A percentile compares a stretch with the other conserved stretches of the same genome.
Evolutionary conservation across 1,140 invertebrate genomes (phyloP).

Genomic region (Bombus picipes): DNA sequence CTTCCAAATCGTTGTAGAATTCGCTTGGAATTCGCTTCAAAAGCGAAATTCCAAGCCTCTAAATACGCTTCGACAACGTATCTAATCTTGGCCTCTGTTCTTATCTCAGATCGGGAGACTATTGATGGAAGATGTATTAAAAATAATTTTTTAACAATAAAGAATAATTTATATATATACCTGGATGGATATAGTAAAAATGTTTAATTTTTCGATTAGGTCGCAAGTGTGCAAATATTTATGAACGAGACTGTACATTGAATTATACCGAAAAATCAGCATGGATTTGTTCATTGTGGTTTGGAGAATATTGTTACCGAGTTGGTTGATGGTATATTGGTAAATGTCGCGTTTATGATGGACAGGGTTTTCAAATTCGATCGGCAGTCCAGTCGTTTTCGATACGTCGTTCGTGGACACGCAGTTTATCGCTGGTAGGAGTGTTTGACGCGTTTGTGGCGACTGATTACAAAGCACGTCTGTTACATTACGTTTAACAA

Average conservation of each 20-base stretch:
- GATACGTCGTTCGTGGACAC: not conserved
- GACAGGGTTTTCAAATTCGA: not conserved
- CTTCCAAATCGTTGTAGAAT: no score
- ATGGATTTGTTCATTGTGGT: not conserved
- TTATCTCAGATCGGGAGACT: no score
- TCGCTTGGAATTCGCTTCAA: no score
- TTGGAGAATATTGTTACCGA: not conserved
- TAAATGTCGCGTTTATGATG: constrained; percentile 3
- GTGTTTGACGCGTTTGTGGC: not conserved
- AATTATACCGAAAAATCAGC: constrained; percentile 38
- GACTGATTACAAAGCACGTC: not conserved
- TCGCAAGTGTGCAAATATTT: not conserved
- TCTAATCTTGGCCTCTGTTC: no score
- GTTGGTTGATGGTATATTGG: not conserved
- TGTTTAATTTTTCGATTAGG: not conserved
- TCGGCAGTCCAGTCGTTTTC: not conserved
- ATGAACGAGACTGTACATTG: not conserved
- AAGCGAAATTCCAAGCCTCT: no score
- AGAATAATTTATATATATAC: no score
- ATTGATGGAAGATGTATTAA: no score
- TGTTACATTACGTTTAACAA: not conserved
- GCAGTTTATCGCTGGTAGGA: not conserved
- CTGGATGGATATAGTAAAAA: no score
- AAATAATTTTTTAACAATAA: no score
- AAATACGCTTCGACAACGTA: no score